Evolutionary conservation across 2,888 invertebrate species (phyloP).

Genomic region (Chironomus tentans): DNA sequence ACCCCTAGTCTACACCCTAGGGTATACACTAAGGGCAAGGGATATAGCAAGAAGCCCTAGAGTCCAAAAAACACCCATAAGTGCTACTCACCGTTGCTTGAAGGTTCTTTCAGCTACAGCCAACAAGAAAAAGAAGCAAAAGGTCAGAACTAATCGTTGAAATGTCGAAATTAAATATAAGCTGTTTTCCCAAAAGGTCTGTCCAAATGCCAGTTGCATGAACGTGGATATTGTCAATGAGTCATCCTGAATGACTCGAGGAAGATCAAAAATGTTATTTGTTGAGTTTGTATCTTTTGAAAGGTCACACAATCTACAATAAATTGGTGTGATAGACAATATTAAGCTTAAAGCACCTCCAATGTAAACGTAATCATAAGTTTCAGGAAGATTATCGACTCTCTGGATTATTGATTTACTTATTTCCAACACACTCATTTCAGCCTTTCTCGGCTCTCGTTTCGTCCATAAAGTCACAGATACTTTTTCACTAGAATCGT

Average conservation of each 20-base stretch:
- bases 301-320: slow-evolving; percentile 42
- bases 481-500: slow-evolving; percentile 70
- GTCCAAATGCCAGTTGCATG: slow-evolving; percentile 47
- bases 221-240: slow-evolving; percentile 42
- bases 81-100: slow-evolving; percentile 55
- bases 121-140: slow-evolving; percentile 79
- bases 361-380: slow-evolving; percentile 67
- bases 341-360: slow-evolving; percentile 53
- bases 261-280: slow-evolving; percentile 37
- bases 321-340: slow-evolving; percentile 53
- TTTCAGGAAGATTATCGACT: slow-evolving; percentile 73
- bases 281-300: slow-evolving; percentile 37
- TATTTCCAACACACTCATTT: slow-evolving; percentile 88
- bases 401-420: slow-evolving; percentile 88
- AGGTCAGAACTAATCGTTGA: slow-evolving; percentile 62
- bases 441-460: slow-evolving; percentile 82
- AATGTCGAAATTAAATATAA: slow-evolving; percentile 59
- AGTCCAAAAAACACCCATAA: not conserved
- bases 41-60: no score
- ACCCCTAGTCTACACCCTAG: no score
- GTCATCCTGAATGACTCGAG: slow-evolving; percentile 35
- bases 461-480: slow-evolving; percentile 94
- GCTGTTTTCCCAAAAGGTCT: slow-evolving; percentile 56
- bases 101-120: slow-evolving; percentile 92
- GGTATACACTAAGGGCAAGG: no score